These are phyloP conservation scores for Armadillidium nasatum DNA, from an alignment of 1,140 invertebrate genomes.

Conservation along the genomic window DNA sequence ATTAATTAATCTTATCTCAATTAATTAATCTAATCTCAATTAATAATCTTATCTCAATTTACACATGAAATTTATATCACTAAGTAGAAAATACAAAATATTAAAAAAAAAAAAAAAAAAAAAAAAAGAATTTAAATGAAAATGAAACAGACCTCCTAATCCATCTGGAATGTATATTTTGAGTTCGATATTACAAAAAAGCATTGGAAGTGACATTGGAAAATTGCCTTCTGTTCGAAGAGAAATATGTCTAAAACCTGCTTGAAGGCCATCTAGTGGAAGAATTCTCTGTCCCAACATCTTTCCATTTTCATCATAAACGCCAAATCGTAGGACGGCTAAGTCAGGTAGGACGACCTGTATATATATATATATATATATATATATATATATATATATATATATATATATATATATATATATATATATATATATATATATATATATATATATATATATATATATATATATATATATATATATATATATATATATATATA, in stretches of 20 bases:
- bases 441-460: background rate
- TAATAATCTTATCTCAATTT: too few species aligned
- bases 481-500: background rate
- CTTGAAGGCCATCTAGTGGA: slow-evolving; percentile 93
- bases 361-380: slow-evolving; percentile 20
- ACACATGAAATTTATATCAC: too few species aligned
- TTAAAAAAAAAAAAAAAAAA: background rate
- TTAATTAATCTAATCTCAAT: too few species aligned
- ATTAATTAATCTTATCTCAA: too few species aligned
- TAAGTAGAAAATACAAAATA: too few species aligned
- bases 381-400: slow-evolving; percentile 10
- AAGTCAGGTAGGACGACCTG: slow-evolving; percentile 94
- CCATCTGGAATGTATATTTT: slow-evolving; percentile 99
- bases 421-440: background rate
- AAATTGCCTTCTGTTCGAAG: slow-evolving; percentile 97
- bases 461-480: background rate
- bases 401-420: background rate
- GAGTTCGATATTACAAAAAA: slow-evolving; percentile 98
- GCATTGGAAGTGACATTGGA: slow-evolving; percentile 95
- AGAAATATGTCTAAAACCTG: slow-evolving; percentile 96
- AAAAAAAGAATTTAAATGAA: background rate
- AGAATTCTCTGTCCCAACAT: slow-evolving; percentile 95
- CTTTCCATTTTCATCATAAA: slow-evolving; percentile 97
- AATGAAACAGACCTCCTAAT: slow-evolving; percentile 69
- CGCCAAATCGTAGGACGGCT: slow-evolving; percentile 93